Conservation (phyloP, 2,113 vertebrate species). For the Nipponia nippon region DNA sequence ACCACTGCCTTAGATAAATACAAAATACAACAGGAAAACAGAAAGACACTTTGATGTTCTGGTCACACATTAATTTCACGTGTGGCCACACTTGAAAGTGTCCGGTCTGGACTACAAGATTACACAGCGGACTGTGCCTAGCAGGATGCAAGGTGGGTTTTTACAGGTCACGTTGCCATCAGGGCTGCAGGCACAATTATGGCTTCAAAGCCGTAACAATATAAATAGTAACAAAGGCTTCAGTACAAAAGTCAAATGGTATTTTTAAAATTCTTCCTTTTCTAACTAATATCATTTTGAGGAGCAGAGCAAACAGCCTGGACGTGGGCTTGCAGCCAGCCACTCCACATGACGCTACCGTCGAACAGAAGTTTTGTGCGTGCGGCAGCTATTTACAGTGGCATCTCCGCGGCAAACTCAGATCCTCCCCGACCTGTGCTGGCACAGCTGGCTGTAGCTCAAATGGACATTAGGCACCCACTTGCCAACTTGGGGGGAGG, state of each 20-base stretch:
- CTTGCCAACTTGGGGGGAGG: fast-evolving
- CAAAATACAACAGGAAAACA: neutral
- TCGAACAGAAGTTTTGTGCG: neutral
- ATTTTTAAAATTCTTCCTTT: neutral
- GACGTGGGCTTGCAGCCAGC: neutral
- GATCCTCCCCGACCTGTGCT: neutral
- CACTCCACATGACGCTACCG: neutral
- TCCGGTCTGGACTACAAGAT: neutral
- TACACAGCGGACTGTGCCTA: neutral
- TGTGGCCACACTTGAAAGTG: neutral
- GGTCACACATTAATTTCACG: neutral
- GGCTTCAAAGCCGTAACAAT: neutral
- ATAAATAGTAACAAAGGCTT: neutral
- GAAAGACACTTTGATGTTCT: neutral
- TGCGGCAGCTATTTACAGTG: neutral
- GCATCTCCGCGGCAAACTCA: neutral
- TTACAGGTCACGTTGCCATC: neutral
- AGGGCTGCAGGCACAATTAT: neutral
- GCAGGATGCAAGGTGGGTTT: neutral
- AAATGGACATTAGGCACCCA: neutral
- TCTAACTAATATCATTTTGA: too few species aligned
- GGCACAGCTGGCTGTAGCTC: neutral
- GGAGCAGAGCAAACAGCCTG: neutral
- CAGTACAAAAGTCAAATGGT: neutral
- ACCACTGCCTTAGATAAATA: neutral